Conservation (phyloP, 2,888 invertebrate species). For the Pherbina coryleti region DNA sequence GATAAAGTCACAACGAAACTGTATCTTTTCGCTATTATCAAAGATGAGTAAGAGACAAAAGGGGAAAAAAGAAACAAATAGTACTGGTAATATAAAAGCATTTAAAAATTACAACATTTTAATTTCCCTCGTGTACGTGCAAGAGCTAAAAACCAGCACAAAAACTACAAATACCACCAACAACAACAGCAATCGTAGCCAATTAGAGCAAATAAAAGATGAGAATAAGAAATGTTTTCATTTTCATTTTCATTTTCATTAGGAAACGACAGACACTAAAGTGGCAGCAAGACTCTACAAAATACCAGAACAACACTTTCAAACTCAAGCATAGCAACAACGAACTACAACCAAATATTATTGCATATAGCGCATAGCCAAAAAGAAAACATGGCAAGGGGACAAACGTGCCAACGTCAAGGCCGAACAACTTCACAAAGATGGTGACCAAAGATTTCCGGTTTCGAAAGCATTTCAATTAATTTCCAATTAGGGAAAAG, state of each 20-base stretch:
- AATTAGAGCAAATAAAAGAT: neutral
- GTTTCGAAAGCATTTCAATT: conserved; percentile 19
- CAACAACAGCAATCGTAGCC: neutral
- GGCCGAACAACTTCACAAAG: too few relatives aligned
- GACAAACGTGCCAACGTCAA: too few relatives aligned
- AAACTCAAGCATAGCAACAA: neutral
- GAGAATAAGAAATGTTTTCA: neutral
- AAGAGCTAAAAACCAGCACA: neutral
- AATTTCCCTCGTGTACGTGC: too few relatives aligned
- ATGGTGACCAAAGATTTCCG: too few relatives aligned
- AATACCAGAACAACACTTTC: neutral
- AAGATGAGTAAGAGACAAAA: too few relatives aligned
- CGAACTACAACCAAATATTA: neutral
- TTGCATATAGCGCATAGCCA: too few relatives aligned
- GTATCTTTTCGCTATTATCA: too few relatives aligned
- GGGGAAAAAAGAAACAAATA: too few relatives aligned
- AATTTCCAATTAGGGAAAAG: conserved; percentile 23
- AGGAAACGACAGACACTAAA: neutral
- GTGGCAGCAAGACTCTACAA: neutral
- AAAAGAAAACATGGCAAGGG: too few relatives aligned
- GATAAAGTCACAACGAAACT: too few relatives aligned
- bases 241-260: neutral
- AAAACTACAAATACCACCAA: neutral
- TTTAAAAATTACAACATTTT: too few relatives aligned
- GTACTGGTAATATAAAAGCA: too few relatives aligned